These are phyloP conservation scores for Poecilia velifera DNA, from an alignment of 2,797 vertebrate species.

Conservation along the genomic window DNA sequence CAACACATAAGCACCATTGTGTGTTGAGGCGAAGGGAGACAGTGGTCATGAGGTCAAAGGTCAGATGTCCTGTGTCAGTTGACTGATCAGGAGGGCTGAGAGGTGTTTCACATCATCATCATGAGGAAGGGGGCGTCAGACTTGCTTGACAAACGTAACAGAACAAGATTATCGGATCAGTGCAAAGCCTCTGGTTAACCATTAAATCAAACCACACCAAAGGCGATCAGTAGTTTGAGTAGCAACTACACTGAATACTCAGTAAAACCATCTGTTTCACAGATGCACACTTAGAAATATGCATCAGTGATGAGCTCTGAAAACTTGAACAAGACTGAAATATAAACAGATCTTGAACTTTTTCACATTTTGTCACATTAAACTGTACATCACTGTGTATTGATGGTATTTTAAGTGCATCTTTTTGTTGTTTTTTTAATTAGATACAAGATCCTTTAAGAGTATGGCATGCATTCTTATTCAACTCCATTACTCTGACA, in stretches of 20 bases:
- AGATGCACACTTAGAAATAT: constrained; percentile 4
- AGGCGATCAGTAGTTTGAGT: constrained; percentile 13
- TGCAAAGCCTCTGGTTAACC: neutral
- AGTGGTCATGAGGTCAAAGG: constrained; percentile 45
- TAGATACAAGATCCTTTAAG: neutral
- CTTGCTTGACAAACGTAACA: neutral
- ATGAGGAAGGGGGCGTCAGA: constrained; percentile 9
- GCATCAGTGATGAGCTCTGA: constrained; percentile 12
- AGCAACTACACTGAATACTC: neutral
- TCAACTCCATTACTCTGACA: neutral
- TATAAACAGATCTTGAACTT: neutral
- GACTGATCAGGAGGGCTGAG: constrained; percentile 27
- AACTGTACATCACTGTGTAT: neutral
- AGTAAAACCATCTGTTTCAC: constrained; percentile 36
- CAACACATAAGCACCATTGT: constrained; percentile 20
- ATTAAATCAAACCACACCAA: neutral
- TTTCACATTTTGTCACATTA: neutral
- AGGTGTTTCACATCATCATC: constrained; percentile 24
- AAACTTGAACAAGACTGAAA: neutral
- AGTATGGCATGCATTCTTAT: neutral
- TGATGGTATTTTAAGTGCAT: neutral
- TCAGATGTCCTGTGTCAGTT: constrained; percentile 35
- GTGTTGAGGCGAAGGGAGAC: constrained; percentile 12
- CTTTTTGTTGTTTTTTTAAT: neutral
- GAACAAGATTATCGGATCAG: neutral